Percentiles rank a stretch among this genome's conserved stretches.
Evolutionary conservation across 2,888 invertebrate species (phyloP).

Genomic region (Ornithoptera priamus): DNA sequence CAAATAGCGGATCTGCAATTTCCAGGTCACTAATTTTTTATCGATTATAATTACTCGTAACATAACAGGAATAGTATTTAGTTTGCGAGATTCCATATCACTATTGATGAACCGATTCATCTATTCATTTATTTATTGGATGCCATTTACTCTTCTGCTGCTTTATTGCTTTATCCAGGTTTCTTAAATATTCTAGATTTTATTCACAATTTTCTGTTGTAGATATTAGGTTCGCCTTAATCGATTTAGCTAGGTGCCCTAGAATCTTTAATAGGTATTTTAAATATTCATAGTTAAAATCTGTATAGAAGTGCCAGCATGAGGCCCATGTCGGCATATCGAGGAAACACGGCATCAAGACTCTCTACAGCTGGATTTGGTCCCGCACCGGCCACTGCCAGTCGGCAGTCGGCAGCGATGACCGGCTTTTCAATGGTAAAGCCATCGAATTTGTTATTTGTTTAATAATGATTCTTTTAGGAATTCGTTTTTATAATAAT

Average conservation of each 20-base stretch:
- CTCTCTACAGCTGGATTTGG: conserved; percentile 71
- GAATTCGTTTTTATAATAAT: too few relatives aligned
- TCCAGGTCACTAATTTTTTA: conserved; percentile 49
- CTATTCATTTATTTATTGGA: too few relatives aligned
- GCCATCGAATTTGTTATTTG: too few relatives aligned
- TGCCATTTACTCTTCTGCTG: too few relatives aligned
- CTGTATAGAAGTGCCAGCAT: conserved; percentile 58
- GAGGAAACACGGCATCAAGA: conserved; percentile 72
- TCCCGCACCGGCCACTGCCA: conserved; percentile 67
- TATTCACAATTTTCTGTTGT: too few relatives aligned
- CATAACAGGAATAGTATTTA: neutral
- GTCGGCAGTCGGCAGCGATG: conserved; percentile 63
- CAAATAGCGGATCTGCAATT: conserved; percentile 57
- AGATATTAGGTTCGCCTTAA: neutral
- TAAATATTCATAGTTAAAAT: neutral
- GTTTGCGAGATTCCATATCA: too few relatives aligned
- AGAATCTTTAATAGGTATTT: neutral
- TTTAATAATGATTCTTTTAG: too few relatives aligned
- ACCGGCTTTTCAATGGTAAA: conserved; percentile 73
- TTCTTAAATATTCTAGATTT: too few relatives aligned
- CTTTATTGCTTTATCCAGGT: too few relatives aligned
- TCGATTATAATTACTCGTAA: neutral
- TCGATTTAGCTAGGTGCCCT: neutral
- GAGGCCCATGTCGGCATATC: conserved; percentile 73
- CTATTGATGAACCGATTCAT: too few relatives aligned